Conservation (phyloP, 2,113 vertebrate species). For the Gymnogyps californianus region DNA sequence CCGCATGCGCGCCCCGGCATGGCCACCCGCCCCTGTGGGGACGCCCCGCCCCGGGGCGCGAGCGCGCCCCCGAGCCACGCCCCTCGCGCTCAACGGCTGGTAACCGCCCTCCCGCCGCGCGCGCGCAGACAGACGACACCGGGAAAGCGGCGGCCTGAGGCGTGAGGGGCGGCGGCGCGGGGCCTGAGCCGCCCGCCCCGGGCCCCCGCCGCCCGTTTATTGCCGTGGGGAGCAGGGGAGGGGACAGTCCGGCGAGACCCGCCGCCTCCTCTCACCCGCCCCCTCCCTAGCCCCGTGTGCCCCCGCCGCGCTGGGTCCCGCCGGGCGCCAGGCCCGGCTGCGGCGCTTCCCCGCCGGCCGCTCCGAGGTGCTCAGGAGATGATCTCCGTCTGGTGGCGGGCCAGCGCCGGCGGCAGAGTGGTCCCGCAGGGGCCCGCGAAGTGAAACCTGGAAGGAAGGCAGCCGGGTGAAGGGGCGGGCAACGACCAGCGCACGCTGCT, state of each 20-base stretch:
- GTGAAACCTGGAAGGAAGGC: slow-evolving; percentile 81
- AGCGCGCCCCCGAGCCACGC: too few species aligned
- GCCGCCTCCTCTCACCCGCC: neutral
- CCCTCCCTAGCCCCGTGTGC: too few species aligned
- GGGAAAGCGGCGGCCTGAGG: too few species aligned
- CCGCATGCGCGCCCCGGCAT: too few species aligned
- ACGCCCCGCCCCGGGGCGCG: too few species aligned
- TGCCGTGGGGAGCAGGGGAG: neutral
- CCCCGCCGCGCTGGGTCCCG: too few species aligned
- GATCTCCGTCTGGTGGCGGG: slow-evolving; percentile 79
- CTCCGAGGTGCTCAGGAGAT: slow-evolving; percentile 42
- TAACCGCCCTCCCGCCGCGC: neutral
- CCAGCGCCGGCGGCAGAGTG: slow-evolving; percentile 86
- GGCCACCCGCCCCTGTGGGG: too few species aligned
- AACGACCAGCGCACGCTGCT: neutral
- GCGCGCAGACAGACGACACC: neutral
- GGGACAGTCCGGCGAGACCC: neutral
- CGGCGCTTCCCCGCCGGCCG: neutral
- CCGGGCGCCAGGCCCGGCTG: neutral
- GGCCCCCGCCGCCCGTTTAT: neutral
- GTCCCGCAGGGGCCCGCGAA: slow-evolving; percentile 89
- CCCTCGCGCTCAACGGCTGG: too few species aligned
- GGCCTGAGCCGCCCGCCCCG: too few species aligned
- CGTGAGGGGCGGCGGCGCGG: too few species aligned
- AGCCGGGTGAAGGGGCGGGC: neutral